phyloP scores from a whole-genome alignment of 2,113 vertebrate genomes.

The Clarias macrocephalus region DNA sequence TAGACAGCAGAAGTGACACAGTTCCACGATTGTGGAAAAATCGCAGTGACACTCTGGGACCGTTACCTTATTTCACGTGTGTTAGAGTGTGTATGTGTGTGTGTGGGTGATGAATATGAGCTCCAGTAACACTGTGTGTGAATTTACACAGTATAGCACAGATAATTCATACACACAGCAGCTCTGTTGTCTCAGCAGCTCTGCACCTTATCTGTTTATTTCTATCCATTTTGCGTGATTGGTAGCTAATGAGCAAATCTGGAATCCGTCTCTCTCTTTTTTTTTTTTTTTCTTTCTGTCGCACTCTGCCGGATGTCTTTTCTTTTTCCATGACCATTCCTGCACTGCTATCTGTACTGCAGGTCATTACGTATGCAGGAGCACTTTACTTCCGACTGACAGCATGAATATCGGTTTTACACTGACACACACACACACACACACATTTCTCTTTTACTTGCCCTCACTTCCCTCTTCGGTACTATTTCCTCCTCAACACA shows the following conservation, averaged over 20 bases:
- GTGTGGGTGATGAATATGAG: neutral
- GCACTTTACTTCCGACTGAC: constrained; percentile 32
- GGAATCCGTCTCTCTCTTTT: neutral
- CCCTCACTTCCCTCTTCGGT: neutral
- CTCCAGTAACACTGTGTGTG: neutral
- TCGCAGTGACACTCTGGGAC: constrained; percentile 1
- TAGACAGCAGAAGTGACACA: neutral
- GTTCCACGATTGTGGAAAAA: neutral
- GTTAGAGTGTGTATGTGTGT: constrained; percentile 5
- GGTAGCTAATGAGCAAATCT: neutral
- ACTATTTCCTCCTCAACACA: neutral
- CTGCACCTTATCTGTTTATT: neutral
- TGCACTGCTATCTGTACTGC: neutral
- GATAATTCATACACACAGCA: constrained; percentile 4
- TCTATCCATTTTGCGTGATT: neutral
- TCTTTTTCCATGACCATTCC: neutral
- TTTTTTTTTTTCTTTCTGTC: neutral
- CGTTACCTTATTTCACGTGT: neutral
- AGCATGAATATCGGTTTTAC: constrained; percentile 46
- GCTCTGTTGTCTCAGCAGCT: neutral
- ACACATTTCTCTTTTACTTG: neutral
- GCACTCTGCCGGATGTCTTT: neutral
- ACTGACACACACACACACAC: constrained; percentile 4
- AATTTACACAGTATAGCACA: neutral
- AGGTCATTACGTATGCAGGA: constrained; percentile 27